phyloP scores from a whole-genome alignment of 2,888 invertebrate species.

The Chalcis sispes region DNA sequence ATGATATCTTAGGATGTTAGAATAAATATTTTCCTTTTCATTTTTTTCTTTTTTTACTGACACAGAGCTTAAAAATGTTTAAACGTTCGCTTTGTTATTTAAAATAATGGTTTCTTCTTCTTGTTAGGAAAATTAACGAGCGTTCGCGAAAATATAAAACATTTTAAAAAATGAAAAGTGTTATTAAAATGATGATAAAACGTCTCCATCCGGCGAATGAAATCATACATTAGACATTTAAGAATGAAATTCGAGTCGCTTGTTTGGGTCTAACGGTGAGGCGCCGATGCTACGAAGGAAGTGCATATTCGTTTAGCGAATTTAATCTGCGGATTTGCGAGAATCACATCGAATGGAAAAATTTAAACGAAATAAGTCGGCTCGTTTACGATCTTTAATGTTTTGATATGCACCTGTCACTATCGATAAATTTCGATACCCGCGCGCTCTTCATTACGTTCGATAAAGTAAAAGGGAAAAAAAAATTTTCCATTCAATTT shows the following conservation, averaged over 20 bases:
- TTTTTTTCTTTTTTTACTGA: too few species aligned
- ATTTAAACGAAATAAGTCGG: background rate
- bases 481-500: conserved; percentile 24
- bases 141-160: too few species aligned
- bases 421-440: background rate
- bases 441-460: conserved; percentile 6
- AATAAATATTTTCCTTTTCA: too few species aligned
- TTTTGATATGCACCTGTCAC: conserved; percentile 3
- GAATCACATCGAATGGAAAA: conserved; percentile 15
- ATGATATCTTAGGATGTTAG: too few species aligned
- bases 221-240: conserved; percentile 21
- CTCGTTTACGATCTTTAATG: too few species aligned
- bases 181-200: conserved; percentile 5
- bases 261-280: conserved; percentile 16
- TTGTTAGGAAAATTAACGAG: too few species aligned
- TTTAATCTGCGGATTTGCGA: conserved; percentile 8
- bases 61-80: too few species aligned
- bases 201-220: background rate
- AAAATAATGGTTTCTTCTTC: too few species aligned
- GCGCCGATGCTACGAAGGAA: conserved; percentile 1
- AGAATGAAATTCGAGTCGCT: conserved; percentile 13
- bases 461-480: background rate
- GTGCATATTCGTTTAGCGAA: background rate
- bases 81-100: too few species aligned
- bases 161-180: too few species aligned